These are phyloP conservation scores for Sturmia bella DNA, from an alignment of 2,888 invertebrate species.

Conservation along the genomic window DNA sequence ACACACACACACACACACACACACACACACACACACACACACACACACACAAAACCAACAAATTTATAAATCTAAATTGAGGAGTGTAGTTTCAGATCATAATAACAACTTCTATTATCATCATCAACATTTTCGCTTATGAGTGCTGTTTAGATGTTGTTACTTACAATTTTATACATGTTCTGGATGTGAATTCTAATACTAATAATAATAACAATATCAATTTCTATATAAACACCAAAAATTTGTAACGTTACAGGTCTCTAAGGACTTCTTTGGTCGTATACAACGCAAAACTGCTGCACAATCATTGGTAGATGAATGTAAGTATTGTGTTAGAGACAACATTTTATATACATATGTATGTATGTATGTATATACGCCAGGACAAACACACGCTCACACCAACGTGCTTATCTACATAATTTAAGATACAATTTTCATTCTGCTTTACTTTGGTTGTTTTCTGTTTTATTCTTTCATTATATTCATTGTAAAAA, in stretches of 20 bases:
- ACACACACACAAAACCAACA: constrained; percentile 2
- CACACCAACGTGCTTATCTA: background rate
- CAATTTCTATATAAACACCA: constrained; percentile 47
- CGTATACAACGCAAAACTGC: constrained; percentile 82
- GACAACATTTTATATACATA: background rate
- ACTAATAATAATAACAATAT: constrained; percentile 65
- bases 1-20: too few species aligned
- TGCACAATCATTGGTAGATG: constrained; percentile 73
- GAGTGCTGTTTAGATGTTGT: constrained; percentile 30
- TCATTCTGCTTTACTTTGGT: constrained; percentile 40
- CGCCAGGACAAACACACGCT: background rate
- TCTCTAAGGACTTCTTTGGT: constrained; percentile 86
- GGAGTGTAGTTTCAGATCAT: constrained; percentile 37
- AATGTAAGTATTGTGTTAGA: constrained; percentile 75
- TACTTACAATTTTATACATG: constrained; percentile 63
- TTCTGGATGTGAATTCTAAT: constrained; percentile 46
- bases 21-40: too few species aligned
- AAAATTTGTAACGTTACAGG: constrained; percentile 79
- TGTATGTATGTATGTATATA: background rate
- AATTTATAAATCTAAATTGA: constrained; percentile 30
- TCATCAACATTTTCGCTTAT: constrained; percentile 30
- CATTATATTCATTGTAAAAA: constrained; percentile 38
- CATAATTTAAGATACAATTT: constrained; percentile 31
- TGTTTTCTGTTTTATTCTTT: constrained; percentile 41
- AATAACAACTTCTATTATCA: constrained; percentile 37